Percentiles rank a stretch among this genome's conserved stretches.
These are phyloP conservation scores for Chironex yamaguchii DNA, from an alignment of 30 jellyfish, hydroid and myxozoan genomes.

Conservation along the genomic window DNA sequence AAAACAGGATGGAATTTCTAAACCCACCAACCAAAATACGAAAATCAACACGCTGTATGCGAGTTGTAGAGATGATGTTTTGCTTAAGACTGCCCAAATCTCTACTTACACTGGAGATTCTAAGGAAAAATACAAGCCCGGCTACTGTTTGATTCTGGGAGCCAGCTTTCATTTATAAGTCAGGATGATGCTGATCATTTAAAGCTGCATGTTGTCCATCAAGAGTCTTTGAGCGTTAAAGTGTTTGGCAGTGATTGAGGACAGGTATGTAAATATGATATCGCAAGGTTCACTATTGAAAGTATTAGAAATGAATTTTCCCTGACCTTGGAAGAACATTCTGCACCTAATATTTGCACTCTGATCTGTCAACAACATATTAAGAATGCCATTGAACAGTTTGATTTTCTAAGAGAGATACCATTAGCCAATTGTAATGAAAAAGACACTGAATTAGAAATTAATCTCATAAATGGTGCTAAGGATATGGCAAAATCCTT, in stretches of 20 bases:
- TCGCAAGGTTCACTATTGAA: neutral
- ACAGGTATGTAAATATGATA: neutral
- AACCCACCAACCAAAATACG: neutral
- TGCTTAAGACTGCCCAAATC: slow-evolving; percentile 12
- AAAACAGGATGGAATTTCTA: neutral
- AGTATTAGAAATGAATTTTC: neutral
- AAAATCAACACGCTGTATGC: neutral
- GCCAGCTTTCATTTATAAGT: slow-evolving; percentile 7
- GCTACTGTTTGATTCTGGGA: slow-evolving; percentile 15
- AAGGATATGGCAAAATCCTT: neutral
- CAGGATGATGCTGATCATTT: neutral
- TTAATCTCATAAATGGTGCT: slow-evolving; percentile 9
- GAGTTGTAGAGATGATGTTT: neutral
- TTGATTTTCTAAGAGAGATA: neutral
- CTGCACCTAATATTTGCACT: neutral
- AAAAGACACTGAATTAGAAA: neutral
- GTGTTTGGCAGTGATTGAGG: slow-evolving; percentile 8
- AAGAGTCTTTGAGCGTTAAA: neutral
- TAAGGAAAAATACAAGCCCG: slow-evolving; percentile 10
- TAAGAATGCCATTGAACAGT: neutral
- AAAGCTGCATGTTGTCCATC: neutral
- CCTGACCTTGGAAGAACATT: neutral
- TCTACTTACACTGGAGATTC: slow-evolving; percentile 1
- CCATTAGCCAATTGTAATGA: slow-evolving; percentile 17
- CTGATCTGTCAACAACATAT: neutral